These are phyloP conservation scores for Troides oblongomaculatus DNA, from an alignment of 2,888 invertebrate species.

Conservation along the genomic window DNA sequence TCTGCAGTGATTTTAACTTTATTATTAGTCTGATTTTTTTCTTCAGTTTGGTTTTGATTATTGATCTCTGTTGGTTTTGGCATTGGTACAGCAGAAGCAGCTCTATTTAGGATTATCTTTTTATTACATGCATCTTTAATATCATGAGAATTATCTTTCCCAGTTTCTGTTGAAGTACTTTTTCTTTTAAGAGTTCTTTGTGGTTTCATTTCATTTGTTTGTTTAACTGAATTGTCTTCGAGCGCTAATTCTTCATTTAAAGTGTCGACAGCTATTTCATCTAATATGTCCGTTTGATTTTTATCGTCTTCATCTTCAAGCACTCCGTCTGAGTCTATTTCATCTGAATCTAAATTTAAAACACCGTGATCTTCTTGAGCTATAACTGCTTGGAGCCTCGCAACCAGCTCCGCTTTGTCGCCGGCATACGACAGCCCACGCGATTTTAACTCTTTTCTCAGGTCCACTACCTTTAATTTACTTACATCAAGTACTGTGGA, in stretches of 20 bases:
- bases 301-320: conserved; percentile 79
- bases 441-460: conserved; percentile 89
- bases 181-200: conserved; percentile 61
- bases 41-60: conserved; percentile 40
- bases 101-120: conserved; percentile 82
- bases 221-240: conserved; percentile 45
- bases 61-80: conserved; percentile 42
- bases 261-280: conserved; percentile 62
- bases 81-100: conserved; percentile 53
- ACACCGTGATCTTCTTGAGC: conserved; percentile 64
- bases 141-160: conserved; percentile 46
- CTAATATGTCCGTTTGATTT: conserved; percentile 65
- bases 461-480: conserved; percentile 87
- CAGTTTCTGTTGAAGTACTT: conserved; percentile 46
- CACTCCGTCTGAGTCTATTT: conserved; percentile 77
- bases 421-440: conserved; percentile 87
- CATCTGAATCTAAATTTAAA: conserved; percentile 70
- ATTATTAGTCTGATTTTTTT: conserved; percentile 43
- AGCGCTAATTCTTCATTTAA: conserved; percentile 67
- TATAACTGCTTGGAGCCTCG: conserved; percentile 84
- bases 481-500: conserved; percentile 52
- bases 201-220: conserved; percentile 49
- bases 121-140: conserved; percentile 73
- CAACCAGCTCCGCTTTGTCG: conserved; percentile 90
- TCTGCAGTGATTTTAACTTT: conserved; percentile 67